Conservation (phyloP, 2,113 vertebrate species). For the Callaeas wilsoni region DNA sequence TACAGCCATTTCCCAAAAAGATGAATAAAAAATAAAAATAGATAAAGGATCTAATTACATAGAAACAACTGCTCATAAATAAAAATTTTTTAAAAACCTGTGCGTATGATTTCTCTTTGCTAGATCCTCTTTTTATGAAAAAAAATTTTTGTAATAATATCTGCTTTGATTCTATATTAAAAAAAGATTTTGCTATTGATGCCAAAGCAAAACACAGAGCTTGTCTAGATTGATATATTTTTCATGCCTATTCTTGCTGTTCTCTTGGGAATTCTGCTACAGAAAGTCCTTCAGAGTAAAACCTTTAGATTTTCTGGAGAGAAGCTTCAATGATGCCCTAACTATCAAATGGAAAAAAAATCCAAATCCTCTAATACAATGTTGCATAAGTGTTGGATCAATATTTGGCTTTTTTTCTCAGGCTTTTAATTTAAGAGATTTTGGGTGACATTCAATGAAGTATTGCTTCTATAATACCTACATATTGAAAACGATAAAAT, state of each 20-base stretch:
- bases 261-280: background rate
- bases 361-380: background rate
- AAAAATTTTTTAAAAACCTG: background rate
- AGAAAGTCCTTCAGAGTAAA: background rate
- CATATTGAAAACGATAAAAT: background rate
- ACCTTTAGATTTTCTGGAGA: background rate
- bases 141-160: background rate
- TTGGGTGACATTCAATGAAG: background rate
- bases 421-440: slow-evolving; percentile 29
- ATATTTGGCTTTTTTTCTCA: background rate
- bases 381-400: background rate
- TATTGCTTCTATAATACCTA: background rate
- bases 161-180: background rate
- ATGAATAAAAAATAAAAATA: background rate
- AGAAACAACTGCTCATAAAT: background rate
- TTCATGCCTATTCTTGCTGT: background rate
- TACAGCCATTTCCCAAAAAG: background rate
- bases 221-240: background rate
- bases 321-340: background rate
- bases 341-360: background rate
- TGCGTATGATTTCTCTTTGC: background rate
- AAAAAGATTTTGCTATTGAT: background rate
- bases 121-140: background rate
- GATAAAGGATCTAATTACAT: background rate
- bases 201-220: background rate